These are phyloP conservation scores for Elaeidobius kamerunicus DNA, from an alignment of 2,888 invertebrate genomes.

Conservation along the genomic window DNA sequence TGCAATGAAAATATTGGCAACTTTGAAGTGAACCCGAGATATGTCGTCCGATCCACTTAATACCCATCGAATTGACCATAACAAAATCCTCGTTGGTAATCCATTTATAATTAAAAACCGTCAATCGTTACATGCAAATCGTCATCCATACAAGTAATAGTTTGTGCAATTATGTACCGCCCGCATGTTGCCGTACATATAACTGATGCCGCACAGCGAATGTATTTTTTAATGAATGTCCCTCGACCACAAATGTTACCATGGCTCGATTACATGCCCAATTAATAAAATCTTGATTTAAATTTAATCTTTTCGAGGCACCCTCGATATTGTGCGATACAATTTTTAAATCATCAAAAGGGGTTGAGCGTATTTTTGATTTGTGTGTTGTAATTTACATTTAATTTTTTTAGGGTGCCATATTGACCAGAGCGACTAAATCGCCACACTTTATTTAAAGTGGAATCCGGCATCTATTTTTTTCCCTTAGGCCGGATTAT, in stretches of 20 bases:
- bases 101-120: conserved; percentile 23
- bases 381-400: too few species aligned
- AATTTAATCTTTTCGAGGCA: conserved; percentile 29
- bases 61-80: too few species aligned
- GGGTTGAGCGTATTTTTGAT: background rate
- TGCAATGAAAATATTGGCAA: too few species aligned
- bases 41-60: too few species aligned
- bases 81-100: conserved; percentile 6
- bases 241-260: conserved; percentile 28
- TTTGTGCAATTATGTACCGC: conserved; percentile 21
- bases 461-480: too few species aligned
- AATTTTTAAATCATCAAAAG: conserved; percentile 21
- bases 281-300: conserved; percentile 31
- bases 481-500: too few species aligned
- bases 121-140: conserved; percentile 15
- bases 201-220: conserved; percentile 17
- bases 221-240: conserved; percentile 28
- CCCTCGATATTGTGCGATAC: conserved; percentile 17
- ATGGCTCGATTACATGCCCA: conserved; percentile 25
- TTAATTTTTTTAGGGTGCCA: too few species aligned
- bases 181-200: conserved; percentile 25
- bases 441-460: too few species aligned
- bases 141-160: conserved; percentile 21
- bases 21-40: too few species aligned
- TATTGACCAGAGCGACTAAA: too few species aligned